phyloP scores from a whole-genome alignment of 1,140 invertebrate species.

The Campoletis sonorensis region DNA sequence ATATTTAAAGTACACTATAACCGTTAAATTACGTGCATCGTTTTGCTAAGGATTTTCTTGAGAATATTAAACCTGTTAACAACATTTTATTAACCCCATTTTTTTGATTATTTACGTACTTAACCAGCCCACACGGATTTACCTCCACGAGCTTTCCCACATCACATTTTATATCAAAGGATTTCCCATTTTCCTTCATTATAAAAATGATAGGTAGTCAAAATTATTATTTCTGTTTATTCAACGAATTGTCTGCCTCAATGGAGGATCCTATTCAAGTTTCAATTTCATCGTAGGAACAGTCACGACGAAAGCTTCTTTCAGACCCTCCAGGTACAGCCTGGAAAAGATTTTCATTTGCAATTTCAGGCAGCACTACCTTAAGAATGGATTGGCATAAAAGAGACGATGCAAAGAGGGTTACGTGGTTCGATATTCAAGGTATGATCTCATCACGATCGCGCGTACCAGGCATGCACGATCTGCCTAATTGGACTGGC shows the following conservation, averaged over 20 bases:
- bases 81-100: neutral
- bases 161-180: too few relatives aligned
- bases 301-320: too few relatives aligned
- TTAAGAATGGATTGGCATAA: neutral
- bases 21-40: constrained; percentile 5
- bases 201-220: too few relatives aligned
- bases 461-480: constrained; percentile 31
- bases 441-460: constrained; percentile 31
- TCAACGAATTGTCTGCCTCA: too few relatives aligned
- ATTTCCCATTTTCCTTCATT: too few relatives aligned
- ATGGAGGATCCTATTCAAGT: neutral
- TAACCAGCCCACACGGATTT: too few relatives aligned
- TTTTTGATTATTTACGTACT: too few relatives aligned
- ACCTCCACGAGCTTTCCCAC: too few relatives aligned
- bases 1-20: neutral
- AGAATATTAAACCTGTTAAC: neutral
- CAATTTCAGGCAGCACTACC: too few relatives aligned
- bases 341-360: neutral
- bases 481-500: constrained; percentile 37
- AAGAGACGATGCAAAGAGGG: neutral
- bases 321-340: too few relatives aligned
- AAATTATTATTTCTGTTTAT: neutral
- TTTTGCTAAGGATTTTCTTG: neutral
- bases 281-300: too few relatives aligned
- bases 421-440: constrained; percentile 30